Base-by-base conservation (phyloP, 1,140 invertebrate species). In the Stegodyphus dumicola region DNA sequence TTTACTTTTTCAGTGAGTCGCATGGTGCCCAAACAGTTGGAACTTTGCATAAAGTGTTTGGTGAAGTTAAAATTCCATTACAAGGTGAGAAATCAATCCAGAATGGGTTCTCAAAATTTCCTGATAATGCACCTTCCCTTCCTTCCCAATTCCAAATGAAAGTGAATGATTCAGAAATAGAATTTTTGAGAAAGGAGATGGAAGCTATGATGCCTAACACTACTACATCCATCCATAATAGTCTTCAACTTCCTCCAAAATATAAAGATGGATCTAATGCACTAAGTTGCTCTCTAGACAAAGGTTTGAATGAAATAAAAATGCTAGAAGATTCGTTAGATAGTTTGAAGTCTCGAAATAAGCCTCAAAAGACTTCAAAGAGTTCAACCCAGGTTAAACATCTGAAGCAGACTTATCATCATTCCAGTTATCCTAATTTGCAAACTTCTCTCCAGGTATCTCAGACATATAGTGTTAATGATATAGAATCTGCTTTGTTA, bases 221-320 rank as follows among this genome's bases (percentile, higher is more conserved):
- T 7, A 33, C n/a, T 11, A 33, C 17, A 17, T n/a, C 54, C 54
- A 33, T 33, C 15, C 51, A 48, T 71, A 65, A 76, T 9, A 81
- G 15, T 73, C 66, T 76, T 11, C 15, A 49, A 11, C 10, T 60
- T 70, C 51, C 76, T 7, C 17, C 60, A 2, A 75, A 49, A n/a
- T n/a, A 13, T 13, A 65, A 66, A 2, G 77, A 79, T 11, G 51
- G 51, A 9, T 53, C 48, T 7, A 54, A 48, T 60, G 51, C 56
- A 6, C 60, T 92, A 5, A 90, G 92, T 10, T 91, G 90, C 48
- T 92, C 92, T 2, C 86, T 92, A 10, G 92, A 92, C 88, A 91
- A 92, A 81, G 92, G 92, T 9, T 83, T 92, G 6, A 90, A 92
- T 84, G 90, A 90, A 10, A 71, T 77, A 3, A 84, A 69, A 49